Conservation (phyloP, 2,888 invertebrate species). For the Corythucha ciliata region DNA sequence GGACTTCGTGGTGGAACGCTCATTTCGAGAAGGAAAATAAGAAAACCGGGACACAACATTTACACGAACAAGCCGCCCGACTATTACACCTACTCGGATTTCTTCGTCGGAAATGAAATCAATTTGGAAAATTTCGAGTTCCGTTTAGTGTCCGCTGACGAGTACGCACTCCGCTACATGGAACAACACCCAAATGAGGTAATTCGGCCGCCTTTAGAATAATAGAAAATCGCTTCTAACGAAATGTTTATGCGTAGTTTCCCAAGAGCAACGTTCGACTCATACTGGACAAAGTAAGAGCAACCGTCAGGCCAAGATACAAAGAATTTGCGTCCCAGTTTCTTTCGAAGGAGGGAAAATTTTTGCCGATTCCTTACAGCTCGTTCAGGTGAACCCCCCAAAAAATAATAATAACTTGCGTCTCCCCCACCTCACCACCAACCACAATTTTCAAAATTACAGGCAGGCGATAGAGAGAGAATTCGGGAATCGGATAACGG, state of each 20-base stretch:
- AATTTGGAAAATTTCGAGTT: conserved; percentile 71
- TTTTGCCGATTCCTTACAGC: conserved; percentile 25
- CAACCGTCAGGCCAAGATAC: conserved; percentile 57
- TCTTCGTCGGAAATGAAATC: conserved; percentile 73
- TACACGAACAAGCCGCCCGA: conserved; percentile 62
- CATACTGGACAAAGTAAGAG: conserved; percentile 65
- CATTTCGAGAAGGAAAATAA: conserved; percentile 49
- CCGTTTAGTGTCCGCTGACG: conserved; percentile 69
- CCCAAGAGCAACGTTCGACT: conserved; percentile 60
- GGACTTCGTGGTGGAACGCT: conserved; percentile 43
- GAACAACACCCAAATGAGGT: conserved; percentile 68
- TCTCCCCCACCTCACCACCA: neutral
- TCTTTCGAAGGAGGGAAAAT: conserved; percentile 39
- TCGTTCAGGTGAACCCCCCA: conserved; percentile 27
- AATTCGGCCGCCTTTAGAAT: no score
- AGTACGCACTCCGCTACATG: conserved; percentile 79
- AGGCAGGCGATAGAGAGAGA: conserved; percentile 15
- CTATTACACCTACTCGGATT: conserved; percentile 66
- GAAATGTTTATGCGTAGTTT: conserved; percentile 47
- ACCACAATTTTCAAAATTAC: neutral
- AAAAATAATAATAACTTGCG: neutral
- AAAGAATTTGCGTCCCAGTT: conserved; percentile 67
- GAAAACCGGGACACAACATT: conserved; percentile 59
- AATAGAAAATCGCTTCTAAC: neutral
- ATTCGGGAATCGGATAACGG: conserved; percentile 49